A percentile compares a stretch with the other conserved stretches of the same genome.
Conservation (phyloP, 2,797 vertebrate species). For the Parauchenoglanis ngamensis region DNA sequence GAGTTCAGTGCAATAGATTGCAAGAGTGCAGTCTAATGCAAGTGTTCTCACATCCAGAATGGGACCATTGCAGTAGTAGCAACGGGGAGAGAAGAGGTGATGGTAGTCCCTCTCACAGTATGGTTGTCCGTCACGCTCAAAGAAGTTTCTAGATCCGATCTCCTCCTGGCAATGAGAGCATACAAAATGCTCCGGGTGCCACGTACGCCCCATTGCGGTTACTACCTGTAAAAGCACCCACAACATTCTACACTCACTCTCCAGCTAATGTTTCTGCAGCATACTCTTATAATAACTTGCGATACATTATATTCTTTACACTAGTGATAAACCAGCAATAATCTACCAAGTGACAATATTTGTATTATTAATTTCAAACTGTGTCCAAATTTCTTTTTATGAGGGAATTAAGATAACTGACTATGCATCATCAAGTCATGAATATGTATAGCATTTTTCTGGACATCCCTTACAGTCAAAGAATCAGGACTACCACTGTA, state of each 20-base stretch:
- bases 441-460: neutral
- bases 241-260: neutral
- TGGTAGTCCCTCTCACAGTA: conserved; percentile 89
- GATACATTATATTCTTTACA: neutral
- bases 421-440: neutral
- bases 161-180: conserved; percentile 89
- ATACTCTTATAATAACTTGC: neutral
- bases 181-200: conserved; percentile 89
- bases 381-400: neutral
- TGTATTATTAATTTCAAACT: neutral
- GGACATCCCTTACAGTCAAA: neutral
- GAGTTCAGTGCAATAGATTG: neutral
- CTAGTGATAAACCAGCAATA: neutral
- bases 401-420: neutral
- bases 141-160: conserved; percentile 87
- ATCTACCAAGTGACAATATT: neutral
- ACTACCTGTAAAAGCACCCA: conserved; percentile 75
- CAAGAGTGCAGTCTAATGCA: neutral
- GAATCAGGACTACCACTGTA: neutral
- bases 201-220: conserved; percentile 87
- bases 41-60: conserved; percentile 61
- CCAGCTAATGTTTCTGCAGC: neutral
- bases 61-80: conserved; percentile 83
- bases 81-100: conserved; percentile 86
- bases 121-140: conserved; percentile 85